phyloP scores from a whole-genome alignment of 2,113 vertebrate species.

The Piprites chloris region DNA sequence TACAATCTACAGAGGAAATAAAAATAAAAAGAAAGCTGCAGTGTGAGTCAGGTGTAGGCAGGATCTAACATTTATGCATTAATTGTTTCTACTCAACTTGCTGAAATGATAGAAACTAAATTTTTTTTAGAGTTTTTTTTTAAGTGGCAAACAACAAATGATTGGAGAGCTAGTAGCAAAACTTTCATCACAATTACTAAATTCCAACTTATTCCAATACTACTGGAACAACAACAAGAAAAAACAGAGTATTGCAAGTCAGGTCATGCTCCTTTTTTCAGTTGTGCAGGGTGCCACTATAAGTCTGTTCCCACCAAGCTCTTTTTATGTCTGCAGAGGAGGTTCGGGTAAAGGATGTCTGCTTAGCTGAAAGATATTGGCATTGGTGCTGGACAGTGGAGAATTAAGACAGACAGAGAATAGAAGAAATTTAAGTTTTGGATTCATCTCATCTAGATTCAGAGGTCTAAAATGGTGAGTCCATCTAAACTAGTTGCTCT shows the following conservation, averaged over 20 bases:
- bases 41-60: background rate
- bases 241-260: background rate
- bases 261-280: background rate
- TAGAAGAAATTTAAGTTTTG: background rate
- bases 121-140: background rate
- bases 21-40: background rate
- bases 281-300: background rate
- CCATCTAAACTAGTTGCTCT: background rate
- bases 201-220: background rate
- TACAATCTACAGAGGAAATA: background rate
- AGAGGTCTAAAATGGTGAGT: rapidly evolving
- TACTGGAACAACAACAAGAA: background rate
- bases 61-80: background rate
- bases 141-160: background rate
- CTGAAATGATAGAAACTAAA: background rate
- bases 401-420: background rate
- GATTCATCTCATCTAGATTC: background rate
- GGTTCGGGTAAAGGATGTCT: background rate
- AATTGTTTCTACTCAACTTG: background rate
- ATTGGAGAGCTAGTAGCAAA: background rate
- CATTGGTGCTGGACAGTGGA: background rate
- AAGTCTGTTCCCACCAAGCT: background rate
- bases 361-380: background rate
- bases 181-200: background rate
- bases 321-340: background rate